A percentile compares a stretch with the other conserved stretches of the same genome.
Conservation (phyloP, 2,888 invertebrate species). For the Lamproptera curius region DNA sequence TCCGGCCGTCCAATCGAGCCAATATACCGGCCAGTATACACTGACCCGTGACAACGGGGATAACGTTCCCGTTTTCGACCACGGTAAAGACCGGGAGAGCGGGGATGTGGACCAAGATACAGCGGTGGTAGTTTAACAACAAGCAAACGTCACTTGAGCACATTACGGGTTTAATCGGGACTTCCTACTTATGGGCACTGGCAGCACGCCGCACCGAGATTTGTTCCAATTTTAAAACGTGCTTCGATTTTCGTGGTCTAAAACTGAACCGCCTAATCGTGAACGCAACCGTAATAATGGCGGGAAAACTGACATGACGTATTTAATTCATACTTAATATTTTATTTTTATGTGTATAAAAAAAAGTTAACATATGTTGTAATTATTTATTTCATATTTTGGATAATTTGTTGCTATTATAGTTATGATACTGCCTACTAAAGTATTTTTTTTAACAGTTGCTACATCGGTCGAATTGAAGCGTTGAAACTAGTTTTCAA, state of each 20-base stretch:
- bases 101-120: conserved; percentile 39
- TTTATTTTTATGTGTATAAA: too few species aligned
- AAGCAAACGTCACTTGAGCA: conserved; percentile 68
- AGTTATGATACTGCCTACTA: too few species aligned
- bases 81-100: conserved; percentile 26
- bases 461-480: too few species aligned
- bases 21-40: conserved; percentile 55
- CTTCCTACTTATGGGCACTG: conserved; percentile 69
- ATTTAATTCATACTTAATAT: too few species aligned
- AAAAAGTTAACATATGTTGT: too few species aligned
- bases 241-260: conserved; percentile 29
- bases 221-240: conserved; percentile 65
- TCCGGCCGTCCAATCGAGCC: conserved; percentile 70
- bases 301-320: not conserved
- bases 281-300: not conserved
- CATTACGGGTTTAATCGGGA: conserved; percentile 70
- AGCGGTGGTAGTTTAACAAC: conserved; percentile 46
- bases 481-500: too few species aligned
- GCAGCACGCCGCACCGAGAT: conserved; percentile 60
- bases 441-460: too few species aligned
- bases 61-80: conserved; percentile 27
- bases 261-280: too few species aligned
- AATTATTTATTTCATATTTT: too few species aligned
- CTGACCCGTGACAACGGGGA: conserved; percentile 37
- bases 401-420: too few species aligned